Conservation (phyloP, 2,888 invertebrate genomes). For the Mesorhabditis sp. region DNA sequence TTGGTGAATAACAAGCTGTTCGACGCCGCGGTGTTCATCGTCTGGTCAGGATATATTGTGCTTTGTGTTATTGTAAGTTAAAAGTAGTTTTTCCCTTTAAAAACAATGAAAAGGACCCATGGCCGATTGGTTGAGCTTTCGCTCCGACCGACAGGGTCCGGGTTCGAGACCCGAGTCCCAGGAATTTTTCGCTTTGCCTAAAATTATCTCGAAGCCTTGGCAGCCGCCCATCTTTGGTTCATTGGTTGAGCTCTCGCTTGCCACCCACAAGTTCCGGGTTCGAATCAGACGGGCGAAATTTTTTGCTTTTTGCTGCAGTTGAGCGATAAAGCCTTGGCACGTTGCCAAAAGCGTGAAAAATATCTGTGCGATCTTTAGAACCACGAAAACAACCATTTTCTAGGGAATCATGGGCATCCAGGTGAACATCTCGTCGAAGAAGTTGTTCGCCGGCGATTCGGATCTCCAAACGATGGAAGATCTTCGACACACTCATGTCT, state of each 20-base stretch:
- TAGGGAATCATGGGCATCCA: slow-evolving; percentile 51
- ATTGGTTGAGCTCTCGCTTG: not conserved
- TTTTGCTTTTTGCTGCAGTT: no score
- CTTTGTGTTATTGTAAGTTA: not conserved
- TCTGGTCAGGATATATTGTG: slow-evolving; percentile 26
- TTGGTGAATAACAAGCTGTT: slow-evolving; percentile 37
- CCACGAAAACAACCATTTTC: slow-evolving; percentile 9
- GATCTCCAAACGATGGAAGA: slow-evolving; percentile 29
- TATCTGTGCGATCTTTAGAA: not conserved
- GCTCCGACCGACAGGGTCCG: no score
- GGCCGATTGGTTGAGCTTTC: no score
- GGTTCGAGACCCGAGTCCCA: not conserved
- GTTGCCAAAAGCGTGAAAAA: no score
- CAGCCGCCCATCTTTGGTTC: slow-evolving; percentile 36
- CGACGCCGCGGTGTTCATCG: slow-evolving; percentile 29
- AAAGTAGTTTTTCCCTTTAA: not conserved
- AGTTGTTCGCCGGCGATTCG: slow-evolving; percentile 51
- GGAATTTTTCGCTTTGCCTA: not conserved
- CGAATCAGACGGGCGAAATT: no score
- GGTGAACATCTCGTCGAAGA: slow-evolving; percentile 50
- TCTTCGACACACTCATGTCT: slow-evolving; percentile 42
- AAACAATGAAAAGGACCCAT: no score
- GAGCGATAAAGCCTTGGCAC: no score
- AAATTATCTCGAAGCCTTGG: not conserved
- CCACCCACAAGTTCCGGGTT: no score